Percentiles rank a stretch among this genome's conserved stretches.
Evolutionary conservation across 2,888 invertebrate genomes (phyloP).

Genomic region (Busseola fusca): DNA sequence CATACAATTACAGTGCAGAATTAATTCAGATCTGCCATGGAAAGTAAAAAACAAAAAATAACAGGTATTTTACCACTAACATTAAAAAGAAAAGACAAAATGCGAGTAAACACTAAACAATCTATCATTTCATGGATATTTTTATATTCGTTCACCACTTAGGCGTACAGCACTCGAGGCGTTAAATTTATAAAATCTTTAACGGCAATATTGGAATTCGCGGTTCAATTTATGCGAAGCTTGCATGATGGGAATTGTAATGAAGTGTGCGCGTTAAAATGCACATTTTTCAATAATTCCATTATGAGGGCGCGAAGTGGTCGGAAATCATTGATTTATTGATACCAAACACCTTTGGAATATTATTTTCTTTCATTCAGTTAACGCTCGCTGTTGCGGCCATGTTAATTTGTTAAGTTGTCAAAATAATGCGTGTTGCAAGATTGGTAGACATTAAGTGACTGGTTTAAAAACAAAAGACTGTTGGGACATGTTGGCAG

Average conservation of each 20-base stretch:
- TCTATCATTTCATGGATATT: constrained; percentile 49
- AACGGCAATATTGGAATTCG: constrained; percentile 69
- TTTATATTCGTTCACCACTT: constrained; percentile 51
- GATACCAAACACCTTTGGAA: constrained; percentile 56
- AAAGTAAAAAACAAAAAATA: constrained; percentile 16
- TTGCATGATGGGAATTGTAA: constrained; percentile 70
- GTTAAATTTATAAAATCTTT: constrained; percentile 69
- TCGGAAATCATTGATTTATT: constrained; percentile 65
- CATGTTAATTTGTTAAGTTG: constrained; percentile 52
- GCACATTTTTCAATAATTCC: constrained; percentile 70
- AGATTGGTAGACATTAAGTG: constrained; percentile 35
- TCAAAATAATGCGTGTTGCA: constrained; percentile 44
- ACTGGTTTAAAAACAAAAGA: constrained; percentile 27
- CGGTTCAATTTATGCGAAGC: constrained; percentile 61
- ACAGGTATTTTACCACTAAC: not conserved
- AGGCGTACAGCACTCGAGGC: constrained; percentile 52
- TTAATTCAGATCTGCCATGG: constrained; percentile 12
- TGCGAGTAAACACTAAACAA: constrained; percentile 34
- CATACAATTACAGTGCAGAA: constrained; percentile 3
- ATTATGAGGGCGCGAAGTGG: constrained; percentile 63
- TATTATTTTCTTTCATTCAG: constrained; percentile 55
- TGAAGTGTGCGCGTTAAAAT: constrained; percentile 69
- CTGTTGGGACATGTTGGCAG: constrained; percentile 1
- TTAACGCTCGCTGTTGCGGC: constrained; percentile 28
- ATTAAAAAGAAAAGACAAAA: constrained; percentile 24